Evolutionary conservation across 2,888 invertebrate species (phyloP).

Genomic region (Apodemia zela): DNA sequence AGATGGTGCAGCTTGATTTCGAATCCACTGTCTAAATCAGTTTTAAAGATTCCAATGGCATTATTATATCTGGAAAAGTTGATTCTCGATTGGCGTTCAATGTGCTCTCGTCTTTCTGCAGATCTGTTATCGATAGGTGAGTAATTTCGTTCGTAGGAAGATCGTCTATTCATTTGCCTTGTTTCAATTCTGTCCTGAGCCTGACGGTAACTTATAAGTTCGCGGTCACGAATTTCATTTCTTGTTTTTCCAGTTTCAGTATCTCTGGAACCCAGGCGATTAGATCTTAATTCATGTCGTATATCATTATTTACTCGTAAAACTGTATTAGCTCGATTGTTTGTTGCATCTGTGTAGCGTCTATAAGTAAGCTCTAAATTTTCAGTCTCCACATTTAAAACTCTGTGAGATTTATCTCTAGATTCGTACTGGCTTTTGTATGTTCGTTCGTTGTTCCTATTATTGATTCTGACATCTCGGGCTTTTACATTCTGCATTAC

Average conservation of each 20-base stretch:
- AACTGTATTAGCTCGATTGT: background rate
- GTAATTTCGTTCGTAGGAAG: background rate
- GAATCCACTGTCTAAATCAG: conserved; percentile 9
- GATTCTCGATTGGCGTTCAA: conserved; percentile 1
- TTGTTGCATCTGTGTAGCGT: background rate
- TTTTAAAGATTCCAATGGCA: background rate
- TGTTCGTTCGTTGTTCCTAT: background rate
- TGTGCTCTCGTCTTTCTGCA: background rate
- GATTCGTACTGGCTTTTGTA: background rate
- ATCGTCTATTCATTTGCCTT: background rate
- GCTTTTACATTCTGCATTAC: background rate
- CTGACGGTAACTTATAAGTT: background rate
- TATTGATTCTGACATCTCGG: background rate
- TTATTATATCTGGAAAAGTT: background rate
- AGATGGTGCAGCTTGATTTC: conserved; percentile 50
- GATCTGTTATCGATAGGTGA: background rate
- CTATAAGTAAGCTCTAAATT: background rate
- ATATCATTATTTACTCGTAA: background rate
- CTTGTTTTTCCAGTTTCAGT: background rate
- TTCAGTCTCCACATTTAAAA: conserved; percentile 1
- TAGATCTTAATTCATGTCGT: background rate
- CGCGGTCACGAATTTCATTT: background rate
- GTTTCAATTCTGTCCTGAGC: background rate
- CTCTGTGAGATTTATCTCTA: background rate
- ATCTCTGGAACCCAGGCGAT: background rate